Evolutionary conservation across 1,140 invertebrate genomes (phyloP).

Genomic region (Drosophila willistoni): DNA sequence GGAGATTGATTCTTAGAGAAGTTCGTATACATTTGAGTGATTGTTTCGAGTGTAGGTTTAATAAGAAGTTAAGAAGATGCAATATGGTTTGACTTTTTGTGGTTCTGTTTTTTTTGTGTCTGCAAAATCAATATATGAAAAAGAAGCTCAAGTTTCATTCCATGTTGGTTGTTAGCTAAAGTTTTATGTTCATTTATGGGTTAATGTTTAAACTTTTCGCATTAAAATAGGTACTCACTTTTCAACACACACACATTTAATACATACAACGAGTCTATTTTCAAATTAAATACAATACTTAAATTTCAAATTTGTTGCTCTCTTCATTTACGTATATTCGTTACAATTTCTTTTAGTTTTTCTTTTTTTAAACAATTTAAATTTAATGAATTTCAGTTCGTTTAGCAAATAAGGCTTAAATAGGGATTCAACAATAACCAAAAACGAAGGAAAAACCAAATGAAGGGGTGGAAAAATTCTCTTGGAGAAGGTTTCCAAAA

Average conservation of each 20-base stretch:
- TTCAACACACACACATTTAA: slow-evolving; percentile 37
- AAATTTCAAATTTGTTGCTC: slow-evolving; percentile 74
- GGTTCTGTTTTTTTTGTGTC: slow-evolving; percentile 27
- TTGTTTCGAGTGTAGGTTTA: slow-evolving; percentile 71
- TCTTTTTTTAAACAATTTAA: slow-evolving; percentile 50
- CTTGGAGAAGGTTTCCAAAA: slow-evolving; percentile 21
- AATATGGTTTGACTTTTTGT: slow-evolving; percentile 16
- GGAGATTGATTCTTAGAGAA: slow-evolving; percentile 70
- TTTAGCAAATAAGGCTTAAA: slow-evolving; percentile 36
- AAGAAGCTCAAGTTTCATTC: slow-evolving; percentile 66
- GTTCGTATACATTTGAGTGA: slow-evolving; percentile 82
- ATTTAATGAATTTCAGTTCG: slow-evolving; percentile 76
- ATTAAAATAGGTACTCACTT: slow-evolving; percentile 59
- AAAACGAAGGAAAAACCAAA: slow-evolving; percentile 15
- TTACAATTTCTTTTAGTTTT: slow-evolving; percentile 56
- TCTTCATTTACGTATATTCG: slow-evolving; percentile 75
- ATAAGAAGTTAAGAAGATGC: slow-evolving; percentile 34
- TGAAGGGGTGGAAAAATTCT: not conserved
- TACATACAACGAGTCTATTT: slow-evolving; percentile 32
- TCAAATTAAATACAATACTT: slow-evolving; percentile 68
- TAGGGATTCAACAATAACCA: slow-evolving; percentile 11
- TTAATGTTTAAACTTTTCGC: slow-evolving; percentile 32
- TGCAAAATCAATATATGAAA: slow-evolving; percentile 48
- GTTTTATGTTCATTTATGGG: slow-evolving; percentile 43
- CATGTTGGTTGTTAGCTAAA: slow-evolving; percentile 18